Conservation (phyloP, 2,797 vertebrate genomes). For the Pitangus sulphuratus region DNA sequence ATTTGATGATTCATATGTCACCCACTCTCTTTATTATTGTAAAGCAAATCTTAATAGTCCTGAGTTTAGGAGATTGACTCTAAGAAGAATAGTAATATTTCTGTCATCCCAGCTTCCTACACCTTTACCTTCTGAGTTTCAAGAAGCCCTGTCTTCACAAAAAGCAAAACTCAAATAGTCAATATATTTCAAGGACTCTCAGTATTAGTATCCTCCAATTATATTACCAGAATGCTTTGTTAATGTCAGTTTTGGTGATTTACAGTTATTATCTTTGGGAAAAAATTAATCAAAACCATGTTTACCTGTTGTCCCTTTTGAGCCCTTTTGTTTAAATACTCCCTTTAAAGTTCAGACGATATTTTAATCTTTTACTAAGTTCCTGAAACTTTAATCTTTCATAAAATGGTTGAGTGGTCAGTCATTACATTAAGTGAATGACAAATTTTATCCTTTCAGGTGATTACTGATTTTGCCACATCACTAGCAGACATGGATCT, state of each 20-base stretch:
- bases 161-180: neutral
- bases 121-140: neutral
- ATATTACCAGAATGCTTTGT: neutral
- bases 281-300: neutral
- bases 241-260: neutral
- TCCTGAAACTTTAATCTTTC: neutral
- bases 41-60: neutral
- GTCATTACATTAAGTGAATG: neutral
- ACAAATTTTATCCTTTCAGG: neutral
- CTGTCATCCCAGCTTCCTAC: neutral
- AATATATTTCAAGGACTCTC: neutral
- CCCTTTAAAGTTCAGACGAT: neutral
- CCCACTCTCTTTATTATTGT: neutral
- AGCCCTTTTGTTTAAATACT: neutral
- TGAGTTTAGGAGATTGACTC: neutral
- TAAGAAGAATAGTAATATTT: neutral
- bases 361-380: neutral
- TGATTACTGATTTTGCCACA: neutral
- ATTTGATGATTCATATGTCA: neutral
- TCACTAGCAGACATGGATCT: neutral
- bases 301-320: neutral
- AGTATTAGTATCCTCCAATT: neutral
- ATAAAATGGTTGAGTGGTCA: neutral
- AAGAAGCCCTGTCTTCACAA: neutral
- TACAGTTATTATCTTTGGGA: neutral